Evolutionary conservation across 1,140 invertebrate species (phyloP), one percentile per base, ranked within the genome.

Genomic region (Subanguina moxae): DNA sequence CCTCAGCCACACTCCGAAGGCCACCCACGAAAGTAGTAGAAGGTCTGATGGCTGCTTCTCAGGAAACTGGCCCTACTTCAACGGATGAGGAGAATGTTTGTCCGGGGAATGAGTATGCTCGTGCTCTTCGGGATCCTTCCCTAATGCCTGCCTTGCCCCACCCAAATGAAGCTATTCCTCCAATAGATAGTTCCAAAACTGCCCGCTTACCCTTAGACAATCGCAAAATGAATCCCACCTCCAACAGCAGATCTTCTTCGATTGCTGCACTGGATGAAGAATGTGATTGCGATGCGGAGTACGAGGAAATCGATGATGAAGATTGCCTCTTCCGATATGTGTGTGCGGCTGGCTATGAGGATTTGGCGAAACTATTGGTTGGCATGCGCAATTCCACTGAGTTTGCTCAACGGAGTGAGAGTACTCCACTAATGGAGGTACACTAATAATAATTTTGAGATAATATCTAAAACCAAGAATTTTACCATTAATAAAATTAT

Each of bases 361-460:
- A 76, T 48, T 56, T 72, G 27, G 71, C 70, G 0, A 57, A 68
- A 48, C 27, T 43, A 17, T 27, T 72, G 23, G 45, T 72, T n/a
- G 27, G 17, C 17, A 73, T 76, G 25, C 71, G 71, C 0, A 48
- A 62, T 43, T 76, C 62, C 52, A 28, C 73, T n/a, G 92, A 92
- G 63, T 92, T 95, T 65, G 30, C 57, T 7, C 67, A 67, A 32
- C 46, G 57, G 17, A 56, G 27, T 32, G 67, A 71, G 19, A 97
- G 96, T 83, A 97, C 94, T 57, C 91, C 94, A 56, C 86, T 98
- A 43, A 97, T 97, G 91, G 97, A 38, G 32, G 32, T 38, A 38
- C 11, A 11, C 32, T 5, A 38, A 96, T 28, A 38, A 3, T 38
- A 38, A 38, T 38, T 5, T 38, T 38, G 3, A 11, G 3, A 38